Conservation (phyloP, 2,888 invertebrate species). For the Corbicula japonica region DNA sequence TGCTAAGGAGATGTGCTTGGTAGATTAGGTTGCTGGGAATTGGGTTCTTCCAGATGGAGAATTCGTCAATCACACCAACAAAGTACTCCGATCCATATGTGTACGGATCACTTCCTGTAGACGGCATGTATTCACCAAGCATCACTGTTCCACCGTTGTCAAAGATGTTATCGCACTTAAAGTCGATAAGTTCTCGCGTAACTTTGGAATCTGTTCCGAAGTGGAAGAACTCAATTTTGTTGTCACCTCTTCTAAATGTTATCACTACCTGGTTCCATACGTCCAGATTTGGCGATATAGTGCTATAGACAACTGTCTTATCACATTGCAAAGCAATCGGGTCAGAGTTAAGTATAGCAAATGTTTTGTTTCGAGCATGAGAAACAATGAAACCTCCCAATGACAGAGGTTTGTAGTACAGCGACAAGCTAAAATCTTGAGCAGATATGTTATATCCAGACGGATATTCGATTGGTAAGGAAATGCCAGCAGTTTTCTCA, state of each 20-base stretch:
- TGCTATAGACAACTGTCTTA: constrained; percentile 44
- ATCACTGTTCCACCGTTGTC: constrained; percentile 67
- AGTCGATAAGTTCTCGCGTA: constrained; percentile 62
- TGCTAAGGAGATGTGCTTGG: constrained; percentile 73
- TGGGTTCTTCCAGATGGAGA: constrained; percentile 72
- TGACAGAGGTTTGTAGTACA: constrained; percentile 72
- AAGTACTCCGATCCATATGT: constrained; percentile 55
- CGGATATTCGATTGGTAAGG: constrained; percentile 57
- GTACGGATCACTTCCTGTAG: constrained; percentile 49
- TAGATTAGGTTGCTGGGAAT: constrained; percentile 70
- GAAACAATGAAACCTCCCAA: constrained; percentile 71
- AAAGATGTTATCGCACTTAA: constrained; percentile 63
- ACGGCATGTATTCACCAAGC: constrained; percentile 75
- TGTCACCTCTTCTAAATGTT: constrained; percentile 56
- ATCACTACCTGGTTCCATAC: constrained; percentile 77
- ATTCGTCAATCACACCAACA: constrained; percentile 73
- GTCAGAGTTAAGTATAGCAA: constrained; percentile 70
- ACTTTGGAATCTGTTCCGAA: constrained; percentile 64
- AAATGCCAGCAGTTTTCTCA: constrained; percentile 68
- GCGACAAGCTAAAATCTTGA: constrained; percentile 69
- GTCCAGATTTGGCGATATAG: constrained; percentile 38
- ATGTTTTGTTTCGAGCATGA: constrained; percentile 70
- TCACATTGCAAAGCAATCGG: constrained; percentile 67
- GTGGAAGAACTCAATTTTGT: constrained; percentile 64
- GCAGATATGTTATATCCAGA: constrained; percentile 37